phyloP scores from a whole-genome alignment of 2,113 vertebrate genomes.

The Ageneiosus marmoratus region DNA sequence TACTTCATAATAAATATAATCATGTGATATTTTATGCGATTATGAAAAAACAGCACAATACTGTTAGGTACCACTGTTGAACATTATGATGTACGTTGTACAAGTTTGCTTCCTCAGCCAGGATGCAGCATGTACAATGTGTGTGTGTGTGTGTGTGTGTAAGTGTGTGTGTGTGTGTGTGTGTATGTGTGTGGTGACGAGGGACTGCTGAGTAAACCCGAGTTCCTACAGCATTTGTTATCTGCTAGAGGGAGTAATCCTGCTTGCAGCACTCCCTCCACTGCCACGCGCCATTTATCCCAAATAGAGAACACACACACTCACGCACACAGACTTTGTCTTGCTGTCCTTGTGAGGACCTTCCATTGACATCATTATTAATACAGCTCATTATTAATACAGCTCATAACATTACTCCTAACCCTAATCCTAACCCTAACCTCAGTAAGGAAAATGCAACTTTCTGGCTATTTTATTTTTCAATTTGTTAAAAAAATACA shows the following conservation, averaged over 20 bases:
- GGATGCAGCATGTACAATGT: neutral
- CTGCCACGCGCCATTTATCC: constrained; percentile 66
- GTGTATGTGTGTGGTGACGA: neutral
- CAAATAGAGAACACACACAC: constrained; percentile 67
- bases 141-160: neutral
- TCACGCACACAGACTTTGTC: constrained; percentile 64
- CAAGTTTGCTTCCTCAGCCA: neutral
- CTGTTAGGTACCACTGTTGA: neutral
- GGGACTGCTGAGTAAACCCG: constrained; percentile 1
- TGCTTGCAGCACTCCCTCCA: constrained; percentile 52
- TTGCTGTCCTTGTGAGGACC: too few relatives aligned
- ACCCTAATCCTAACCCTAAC: too few relatives aligned
- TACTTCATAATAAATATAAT: neutral
- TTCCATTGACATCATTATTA: too few relatives aligned
- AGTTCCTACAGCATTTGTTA: constrained; percentile 51
- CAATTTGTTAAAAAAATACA: too few relatives aligned
- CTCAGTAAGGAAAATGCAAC: too few relatives aligned
- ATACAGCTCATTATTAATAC: too few relatives aligned
- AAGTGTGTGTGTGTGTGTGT: neutral
- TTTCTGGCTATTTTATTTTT: too few relatives aligned
- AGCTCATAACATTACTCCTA: too few relatives aligned
- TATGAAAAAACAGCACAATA: too few relatives aligned
- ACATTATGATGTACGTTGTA: neutral
- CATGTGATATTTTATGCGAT: too few relatives aligned
- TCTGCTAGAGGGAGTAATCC: constrained; percentile 42